phyloP scores from a whole-genome alignment of 2,113 vertebrate genomes.

The Eolophus roseicapilla region DNA sequence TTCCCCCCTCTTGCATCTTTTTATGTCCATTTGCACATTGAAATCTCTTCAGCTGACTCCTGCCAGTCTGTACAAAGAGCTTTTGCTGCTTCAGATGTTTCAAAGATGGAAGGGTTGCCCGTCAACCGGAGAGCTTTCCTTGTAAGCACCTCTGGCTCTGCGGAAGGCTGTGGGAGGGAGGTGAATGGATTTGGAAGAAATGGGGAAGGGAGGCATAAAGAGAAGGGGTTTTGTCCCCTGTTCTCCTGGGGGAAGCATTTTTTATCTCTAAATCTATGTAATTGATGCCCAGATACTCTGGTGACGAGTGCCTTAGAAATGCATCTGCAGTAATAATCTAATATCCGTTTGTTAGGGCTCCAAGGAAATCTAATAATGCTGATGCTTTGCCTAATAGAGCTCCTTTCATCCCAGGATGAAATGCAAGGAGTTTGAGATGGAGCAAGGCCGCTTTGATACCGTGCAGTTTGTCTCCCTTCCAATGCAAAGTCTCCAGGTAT shows the following conservation, averaged over 20 bases:
- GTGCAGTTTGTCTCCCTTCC: conserved; percentile 35
- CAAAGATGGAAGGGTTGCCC: conserved; percentile 54
- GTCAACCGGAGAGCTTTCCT: neutral
- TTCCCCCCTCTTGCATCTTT: conserved; percentile 47
- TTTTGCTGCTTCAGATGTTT: conserved; percentile 54
- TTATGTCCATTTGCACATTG: conserved; percentile 66
- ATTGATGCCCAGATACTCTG: conserved; percentile 65
- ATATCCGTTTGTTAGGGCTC: conserved; percentile 71
- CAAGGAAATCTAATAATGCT: conserved; percentile 69
- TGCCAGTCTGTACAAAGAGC: conserved; percentile 56
- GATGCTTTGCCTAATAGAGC: conserved; percentile 68
- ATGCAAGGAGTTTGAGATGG: conserved; percentile 48
- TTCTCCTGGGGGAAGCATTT: conserved; percentile 28
- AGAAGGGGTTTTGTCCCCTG: conserved; percentile 8
- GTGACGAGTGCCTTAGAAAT: conserved; percentile 66
- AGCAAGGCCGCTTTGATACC: conserved; percentile 46
- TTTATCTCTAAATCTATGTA: conserved; percentile 66
- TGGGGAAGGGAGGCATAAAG: conserved; percentile 1
- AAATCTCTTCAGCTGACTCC: conserved; percentile 58
- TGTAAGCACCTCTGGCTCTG: conserved; percentile 21
- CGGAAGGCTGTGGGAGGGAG: conserved; percentile 30
- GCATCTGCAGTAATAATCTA: conserved; percentile 69
- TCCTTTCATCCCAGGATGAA: conserved; percentile 70
- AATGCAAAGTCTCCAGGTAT: conserved; percentile 18
- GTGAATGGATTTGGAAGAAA: neutral